Conservation (phyloP, 1,140 invertebrate species). For the Dendroctonus ponderosae region DNA sequence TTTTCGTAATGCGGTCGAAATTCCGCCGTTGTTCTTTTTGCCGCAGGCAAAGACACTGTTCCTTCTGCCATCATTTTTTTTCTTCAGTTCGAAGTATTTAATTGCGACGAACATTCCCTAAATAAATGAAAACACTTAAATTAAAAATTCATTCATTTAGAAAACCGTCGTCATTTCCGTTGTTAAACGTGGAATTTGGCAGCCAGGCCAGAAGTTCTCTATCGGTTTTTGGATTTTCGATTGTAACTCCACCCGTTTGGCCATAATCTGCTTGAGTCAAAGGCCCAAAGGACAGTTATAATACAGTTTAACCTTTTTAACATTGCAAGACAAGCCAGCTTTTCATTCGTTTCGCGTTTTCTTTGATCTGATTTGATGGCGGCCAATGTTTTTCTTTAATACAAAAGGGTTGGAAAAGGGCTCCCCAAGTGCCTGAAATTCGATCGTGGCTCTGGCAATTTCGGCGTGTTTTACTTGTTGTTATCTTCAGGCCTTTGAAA, state of each 20-base stretch:
- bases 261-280: constrained; percentile 20
- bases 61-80: constrained; percentile 3
- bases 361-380: constrained; percentile 13
- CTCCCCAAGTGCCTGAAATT: too few relatives aligned
- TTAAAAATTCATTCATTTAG: too few relatives aligned
- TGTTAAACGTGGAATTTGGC: too few relatives aligned
- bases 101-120: not conserved
- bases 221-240: constrained; percentile 1
- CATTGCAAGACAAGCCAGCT: constrained; percentile 15
- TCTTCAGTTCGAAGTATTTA: not conserved
- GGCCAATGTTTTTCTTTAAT: constrained; percentile 15
- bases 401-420: constrained; percentile 10
- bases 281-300: constrained; percentile 19
- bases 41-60: not conserved
- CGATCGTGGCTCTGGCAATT: not conserved
- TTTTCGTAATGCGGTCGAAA: constrained; percentile 15
- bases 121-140: not conserved
- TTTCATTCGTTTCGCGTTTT: constrained; percentile 20
- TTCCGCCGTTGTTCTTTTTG: constrained; percentile 4
- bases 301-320: constrained; percentile 23
- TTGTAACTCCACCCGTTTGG: constrained; percentile 10
- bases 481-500: too few relatives aligned
- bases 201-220: too few relatives aligned
- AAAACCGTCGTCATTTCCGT: too few relatives aligned
- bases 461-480: too few relatives aligned